Evolutionary conservation across 2,888 invertebrate species (phyloP).

Genomic region (Thysanoteuthis rhombus): DNA sequence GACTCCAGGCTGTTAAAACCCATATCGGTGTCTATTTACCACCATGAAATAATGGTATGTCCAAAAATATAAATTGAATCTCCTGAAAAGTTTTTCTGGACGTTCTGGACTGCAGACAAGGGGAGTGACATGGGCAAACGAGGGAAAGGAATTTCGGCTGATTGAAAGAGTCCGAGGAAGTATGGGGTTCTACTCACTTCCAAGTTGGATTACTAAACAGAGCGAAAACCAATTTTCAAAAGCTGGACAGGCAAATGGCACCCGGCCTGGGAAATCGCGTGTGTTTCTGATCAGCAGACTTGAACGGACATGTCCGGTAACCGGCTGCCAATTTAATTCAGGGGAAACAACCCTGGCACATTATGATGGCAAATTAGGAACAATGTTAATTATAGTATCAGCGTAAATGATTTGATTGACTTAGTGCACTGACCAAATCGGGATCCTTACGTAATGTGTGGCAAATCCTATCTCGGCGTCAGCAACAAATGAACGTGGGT

Average conservation of each 20-base stretch:
- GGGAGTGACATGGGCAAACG: not conserved
- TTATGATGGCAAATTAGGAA: not conserved
- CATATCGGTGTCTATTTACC: not conserved
- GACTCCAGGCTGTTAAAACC: not conserved
- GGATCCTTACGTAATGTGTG: not conserved
- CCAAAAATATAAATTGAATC: not conserved
- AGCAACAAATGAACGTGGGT: not conserved
- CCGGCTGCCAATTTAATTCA: not conserved
- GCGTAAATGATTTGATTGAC: not conserved
- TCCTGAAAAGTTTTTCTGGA: not conserved
- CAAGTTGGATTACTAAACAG: not conserved
- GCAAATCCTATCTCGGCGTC: not conserved
- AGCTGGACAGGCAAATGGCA: not conserved
- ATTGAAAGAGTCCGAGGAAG: not conserved
- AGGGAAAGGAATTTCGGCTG: not conserved
- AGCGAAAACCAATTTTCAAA: not conserved
- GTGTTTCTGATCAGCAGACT: not conserved
- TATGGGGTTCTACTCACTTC: not conserved
- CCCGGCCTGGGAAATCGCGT: not conserved
- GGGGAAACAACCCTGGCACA: not conserved
- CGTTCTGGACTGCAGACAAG: not conserved
- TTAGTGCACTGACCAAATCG: not conserved
- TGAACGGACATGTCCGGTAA: not conserved
- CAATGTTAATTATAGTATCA: not conserved
- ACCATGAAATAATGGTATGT: not conserved